phyloP scores from a whole-genome alignment of 2,113 vertebrate species.

The Corythornis madagascariensis region DNA sequence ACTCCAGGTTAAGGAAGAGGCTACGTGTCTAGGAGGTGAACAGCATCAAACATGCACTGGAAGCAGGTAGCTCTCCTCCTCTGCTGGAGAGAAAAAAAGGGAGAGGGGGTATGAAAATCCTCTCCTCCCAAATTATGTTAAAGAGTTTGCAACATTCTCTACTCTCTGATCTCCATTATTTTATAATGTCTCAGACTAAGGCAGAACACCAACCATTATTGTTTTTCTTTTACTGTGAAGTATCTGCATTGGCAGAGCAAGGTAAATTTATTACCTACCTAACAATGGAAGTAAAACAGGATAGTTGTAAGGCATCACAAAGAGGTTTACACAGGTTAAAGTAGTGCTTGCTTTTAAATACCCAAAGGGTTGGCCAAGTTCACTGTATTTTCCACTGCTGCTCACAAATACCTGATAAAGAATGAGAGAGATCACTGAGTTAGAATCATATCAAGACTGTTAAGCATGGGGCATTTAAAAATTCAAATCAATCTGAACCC shows the following conservation, averaged over 20 bases:
- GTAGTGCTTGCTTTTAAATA: constrained; percentile 87
- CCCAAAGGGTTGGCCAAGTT: constrained; percentile 83
- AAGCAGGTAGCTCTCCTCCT: constrained; percentile 66
- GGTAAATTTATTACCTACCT: constrained; percentile 72
- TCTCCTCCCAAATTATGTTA: constrained; percentile 64
- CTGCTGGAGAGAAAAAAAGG: constrained; percentile 74
- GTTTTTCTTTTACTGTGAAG: constrained; percentile 40
- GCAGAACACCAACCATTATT: constrained; percentile 29
- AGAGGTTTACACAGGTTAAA: constrained; percentile 86
- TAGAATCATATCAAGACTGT: not conserved
- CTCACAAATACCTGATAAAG: constrained; percentile 81
- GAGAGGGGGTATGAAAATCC: constrained; percentile 69
- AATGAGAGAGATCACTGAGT: constrained; percentile 17
- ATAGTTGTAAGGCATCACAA: constrained; percentile 89
- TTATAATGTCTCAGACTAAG: constrained; percentile 57
- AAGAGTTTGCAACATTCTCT: constrained; percentile 70
- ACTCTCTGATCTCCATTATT: constrained; percentile 56
- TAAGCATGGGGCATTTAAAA: not conserved
- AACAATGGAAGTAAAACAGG: constrained; percentile 83
- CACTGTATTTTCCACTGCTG: constrained; percentile 84
- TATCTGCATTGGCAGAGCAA: not conserved
- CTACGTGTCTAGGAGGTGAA: constrained; percentile 74
- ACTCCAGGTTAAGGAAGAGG: constrained; percentile 78
- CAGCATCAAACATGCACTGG: constrained; percentile 73
- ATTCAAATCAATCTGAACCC: not conserved